A percentile compares a stretch with the other conserved stretches of the same genome.
phyloP scores from a whole-genome alignment of 2,888 invertebrate species.

The Caenorhabditis sp. region DNA sequence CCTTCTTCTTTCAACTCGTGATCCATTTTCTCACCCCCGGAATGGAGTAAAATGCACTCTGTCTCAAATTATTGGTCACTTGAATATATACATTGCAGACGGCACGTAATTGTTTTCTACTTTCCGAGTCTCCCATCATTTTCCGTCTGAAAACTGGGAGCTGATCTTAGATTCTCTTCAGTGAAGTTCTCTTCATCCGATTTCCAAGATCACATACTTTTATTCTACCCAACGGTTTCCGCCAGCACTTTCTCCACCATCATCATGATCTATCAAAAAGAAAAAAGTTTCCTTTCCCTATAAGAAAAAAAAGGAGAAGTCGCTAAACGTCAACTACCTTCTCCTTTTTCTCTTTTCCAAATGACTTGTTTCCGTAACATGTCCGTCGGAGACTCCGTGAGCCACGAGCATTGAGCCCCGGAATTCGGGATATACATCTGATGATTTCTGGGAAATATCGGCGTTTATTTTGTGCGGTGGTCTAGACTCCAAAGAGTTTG shows the following conservation, averaged over 20 bases:
- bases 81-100: not conserved
- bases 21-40: slow-evolving; percentile 31
- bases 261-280: not conserved
- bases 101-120: slow-evolving; percentile 26
- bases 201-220: not conserved
- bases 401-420: slow-evolving; percentile 33
- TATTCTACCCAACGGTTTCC: not conserved
- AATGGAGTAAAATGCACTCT: slow-evolving; percentile 22
- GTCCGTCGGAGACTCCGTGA: slow-evolving; percentile 15
- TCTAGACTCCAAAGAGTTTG: slow-evolving; percentile 5
- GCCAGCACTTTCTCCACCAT: not conserved
- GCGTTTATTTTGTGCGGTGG: not conserved
- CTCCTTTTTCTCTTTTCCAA: not conserved
- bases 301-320: slow-evolving; percentile 4
- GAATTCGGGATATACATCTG: slow-evolving; percentile 15
- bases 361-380: slow-evolving; percentile 42
- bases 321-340: slow-evolving; percentile 22
- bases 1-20: slow-evolving; percentile 9
- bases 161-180: slow-evolving; percentile 10
- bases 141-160: not conserved
- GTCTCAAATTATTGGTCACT: slow-evolving; percentile 19
- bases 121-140: not conserved
- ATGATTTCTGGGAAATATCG: slow-evolving; percentile 24
- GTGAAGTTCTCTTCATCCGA: not conserved
- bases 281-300: slow-evolving; percentile 4